Conservation (phyloP, 2,113 vertebrate species). For the Mustela nigripes region DNA sequence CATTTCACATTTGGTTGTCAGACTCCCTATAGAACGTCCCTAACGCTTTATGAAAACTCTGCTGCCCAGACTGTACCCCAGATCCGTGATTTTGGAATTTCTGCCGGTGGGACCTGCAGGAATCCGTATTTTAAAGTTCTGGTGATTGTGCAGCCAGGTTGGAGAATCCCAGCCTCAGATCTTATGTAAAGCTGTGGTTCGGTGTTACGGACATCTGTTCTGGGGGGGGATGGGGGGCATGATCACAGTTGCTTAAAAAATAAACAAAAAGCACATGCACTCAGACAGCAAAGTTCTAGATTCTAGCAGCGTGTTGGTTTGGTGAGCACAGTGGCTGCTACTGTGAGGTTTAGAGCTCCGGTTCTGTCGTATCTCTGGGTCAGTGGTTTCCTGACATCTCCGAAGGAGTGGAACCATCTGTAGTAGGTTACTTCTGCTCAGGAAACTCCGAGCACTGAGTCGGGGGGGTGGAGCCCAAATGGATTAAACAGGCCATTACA, state of each 20-base stretch:
- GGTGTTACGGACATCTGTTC: background rate
- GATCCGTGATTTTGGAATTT: background rate
- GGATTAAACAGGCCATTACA: conserved; percentile 23
- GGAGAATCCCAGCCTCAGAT: background rate
- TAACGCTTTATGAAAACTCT: background rate
- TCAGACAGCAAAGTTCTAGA: background rate
- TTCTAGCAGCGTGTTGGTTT: background rate
- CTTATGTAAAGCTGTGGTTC: conserved; percentile 44
- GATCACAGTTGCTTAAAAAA: conserved; percentile 19
- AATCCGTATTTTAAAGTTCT: background rate
- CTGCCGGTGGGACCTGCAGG: background rate
- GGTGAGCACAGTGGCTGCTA: background rate
- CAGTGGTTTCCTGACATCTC: conserved; percentile 63
- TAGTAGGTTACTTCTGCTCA: conserved; percentile 68
- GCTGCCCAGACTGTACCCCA: background rate
- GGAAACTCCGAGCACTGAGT: conserved; percentile 50
- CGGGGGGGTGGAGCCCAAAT: background rate
- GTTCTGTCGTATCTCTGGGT: background rate
- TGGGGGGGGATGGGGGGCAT: background rate
- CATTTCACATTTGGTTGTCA: background rate
- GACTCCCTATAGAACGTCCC: background rate
- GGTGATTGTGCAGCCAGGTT: background rate
- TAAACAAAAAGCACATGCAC: background rate
- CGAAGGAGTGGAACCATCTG: conserved; percentile 59
- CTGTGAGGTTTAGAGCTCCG: background rate